Conservation (phyloP, 1,140 invertebrate species). For the Meloidogyne exigua region DNA sequence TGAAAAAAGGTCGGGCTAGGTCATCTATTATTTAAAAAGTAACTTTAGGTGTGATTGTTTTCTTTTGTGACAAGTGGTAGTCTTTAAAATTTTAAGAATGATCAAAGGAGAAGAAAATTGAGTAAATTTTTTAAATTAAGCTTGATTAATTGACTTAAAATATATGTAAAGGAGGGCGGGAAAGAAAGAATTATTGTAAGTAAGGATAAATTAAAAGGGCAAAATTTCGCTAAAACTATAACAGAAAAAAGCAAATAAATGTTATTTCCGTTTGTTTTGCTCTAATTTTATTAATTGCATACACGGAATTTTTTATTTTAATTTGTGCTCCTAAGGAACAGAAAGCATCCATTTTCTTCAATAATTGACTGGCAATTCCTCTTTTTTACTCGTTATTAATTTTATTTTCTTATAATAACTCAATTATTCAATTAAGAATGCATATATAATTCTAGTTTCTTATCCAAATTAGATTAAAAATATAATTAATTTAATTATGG, state of each 20-base stretch:
- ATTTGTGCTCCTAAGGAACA: background rate
- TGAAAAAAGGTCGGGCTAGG: background rate
- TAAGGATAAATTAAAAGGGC: background rate
- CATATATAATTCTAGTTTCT: too few species aligned
- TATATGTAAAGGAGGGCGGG: background rate
- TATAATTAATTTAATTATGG: too few species aligned
- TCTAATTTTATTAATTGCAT: slow-evolving; percentile 1
- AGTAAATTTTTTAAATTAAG: background rate
- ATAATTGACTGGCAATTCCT: background rate
- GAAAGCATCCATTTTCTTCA: background rate
- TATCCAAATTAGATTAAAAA: too few species aligned
- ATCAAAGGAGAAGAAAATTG: background rate
- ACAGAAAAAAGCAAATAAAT: background rate
- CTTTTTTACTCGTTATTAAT: background rate
- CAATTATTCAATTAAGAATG: background rate
- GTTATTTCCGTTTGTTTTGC: slow-evolving; percentile 3
- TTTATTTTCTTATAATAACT: background rate
- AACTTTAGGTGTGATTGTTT: slow-evolving; percentile 1
- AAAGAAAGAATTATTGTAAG: background rate
- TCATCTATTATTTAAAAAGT: background rate
- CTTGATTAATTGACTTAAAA: background rate
- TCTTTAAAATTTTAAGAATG: background rate
- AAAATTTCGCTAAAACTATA: background rate
- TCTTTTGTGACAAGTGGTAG: background rate
- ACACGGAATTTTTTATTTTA: background rate